Conservation (phyloP, 2,797 vertebrate species). For the Lophius americanus region DNA sequence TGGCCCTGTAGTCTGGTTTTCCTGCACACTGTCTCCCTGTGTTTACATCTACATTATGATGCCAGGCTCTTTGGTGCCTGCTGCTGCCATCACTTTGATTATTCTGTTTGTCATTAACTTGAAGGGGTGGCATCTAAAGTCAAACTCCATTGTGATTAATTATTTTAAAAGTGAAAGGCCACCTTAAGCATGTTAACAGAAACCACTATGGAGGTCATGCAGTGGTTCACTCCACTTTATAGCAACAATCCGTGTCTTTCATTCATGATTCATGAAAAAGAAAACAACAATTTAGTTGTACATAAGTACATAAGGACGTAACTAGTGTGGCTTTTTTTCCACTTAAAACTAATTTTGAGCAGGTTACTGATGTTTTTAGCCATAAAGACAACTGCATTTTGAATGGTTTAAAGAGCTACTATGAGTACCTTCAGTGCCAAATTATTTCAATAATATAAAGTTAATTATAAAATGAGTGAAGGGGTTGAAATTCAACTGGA, state of each 20-base stretch:
- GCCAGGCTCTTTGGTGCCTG: conserved; percentile 14
- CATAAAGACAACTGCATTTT: too few relatives aligned
- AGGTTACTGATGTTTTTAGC: too few relatives aligned
- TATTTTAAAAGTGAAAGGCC: not conserved
- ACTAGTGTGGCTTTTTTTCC: too few relatives aligned
- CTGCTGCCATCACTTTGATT: conserved; percentile 36
- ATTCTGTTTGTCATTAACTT: conserved; percentile 43
- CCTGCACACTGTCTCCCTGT: conserved; percentile 31
- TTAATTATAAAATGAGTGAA: conserved; percentile 4
- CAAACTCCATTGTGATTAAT: conserved; percentile 8
- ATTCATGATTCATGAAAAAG: too few relatives aligned
- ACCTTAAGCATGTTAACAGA: not conserved
- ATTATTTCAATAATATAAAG: conserved; percentile 10
- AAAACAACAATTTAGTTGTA: too few relatives aligned
- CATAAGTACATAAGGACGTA: too few relatives aligned
- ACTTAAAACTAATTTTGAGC: too few relatives aligned
- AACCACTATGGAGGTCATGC: too few relatives aligned
- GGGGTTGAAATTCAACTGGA: not conserved
- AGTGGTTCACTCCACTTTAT: too few relatives aligned
- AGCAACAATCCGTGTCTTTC: too few relatives aligned
- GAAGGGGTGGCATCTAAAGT: conserved; percentile 5
- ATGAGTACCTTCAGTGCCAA: not conserved
- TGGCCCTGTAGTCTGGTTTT: conserved; percentile 27
- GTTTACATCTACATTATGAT: conserved; percentile 43
- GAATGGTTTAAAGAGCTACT: too few relatives aligned